Conservation (phyloP, 2,888 invertebrate genomes). For the Ormyrus thymus region DNA sequence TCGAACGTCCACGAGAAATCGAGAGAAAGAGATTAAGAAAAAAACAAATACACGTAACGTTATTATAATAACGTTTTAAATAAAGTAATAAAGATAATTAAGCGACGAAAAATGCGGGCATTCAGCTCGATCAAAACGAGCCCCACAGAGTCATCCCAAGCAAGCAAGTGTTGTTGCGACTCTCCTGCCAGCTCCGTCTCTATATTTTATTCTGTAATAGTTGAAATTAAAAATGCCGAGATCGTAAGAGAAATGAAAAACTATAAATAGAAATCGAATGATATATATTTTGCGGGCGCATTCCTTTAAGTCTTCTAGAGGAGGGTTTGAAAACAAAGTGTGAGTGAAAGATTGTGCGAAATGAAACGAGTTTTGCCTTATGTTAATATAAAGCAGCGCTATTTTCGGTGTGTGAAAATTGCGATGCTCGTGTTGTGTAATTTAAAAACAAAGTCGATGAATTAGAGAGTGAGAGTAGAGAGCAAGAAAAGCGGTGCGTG, state of each 20-base stretch:
- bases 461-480: not conserved
- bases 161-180: conserved; percentile 45
- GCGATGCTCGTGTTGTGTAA: conserved; percentile 48
- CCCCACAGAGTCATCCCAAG: conserved; percentile 21
- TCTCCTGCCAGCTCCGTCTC: conserved; percentile 47
- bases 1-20: conserved; percentile 50
- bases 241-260: conserved; percentile 15
- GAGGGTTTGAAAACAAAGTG: not conserved
- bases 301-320: conserved; percentile 50
- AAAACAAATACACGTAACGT: conserved; percentile 37
- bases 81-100: conserved; percentile 10
- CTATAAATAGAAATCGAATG: conserved; percentile 23
- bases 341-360: conserved; percentile 18
- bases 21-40: conserved; percentile 33
- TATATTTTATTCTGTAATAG: conserved; percentile 34
- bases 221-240: conserved; percentile 13
- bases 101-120: conserved; percentile 20
- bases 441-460: conserved; percentile 28
- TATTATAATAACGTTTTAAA: conserved; percentile 38
- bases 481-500: conserved; percentile 9
- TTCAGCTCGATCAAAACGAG: conserved; percentile 19
- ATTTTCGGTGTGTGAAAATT: conserved; percentile 52
- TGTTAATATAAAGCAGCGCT: conserved; percentile 44
- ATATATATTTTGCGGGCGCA: conserved; percentile 49
- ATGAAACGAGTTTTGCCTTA: conserved; percentile 42